Base-by-base conservation (phyloP, 2,888 invertebrate species). In the Ornithoptera alexandrae region DNA sequence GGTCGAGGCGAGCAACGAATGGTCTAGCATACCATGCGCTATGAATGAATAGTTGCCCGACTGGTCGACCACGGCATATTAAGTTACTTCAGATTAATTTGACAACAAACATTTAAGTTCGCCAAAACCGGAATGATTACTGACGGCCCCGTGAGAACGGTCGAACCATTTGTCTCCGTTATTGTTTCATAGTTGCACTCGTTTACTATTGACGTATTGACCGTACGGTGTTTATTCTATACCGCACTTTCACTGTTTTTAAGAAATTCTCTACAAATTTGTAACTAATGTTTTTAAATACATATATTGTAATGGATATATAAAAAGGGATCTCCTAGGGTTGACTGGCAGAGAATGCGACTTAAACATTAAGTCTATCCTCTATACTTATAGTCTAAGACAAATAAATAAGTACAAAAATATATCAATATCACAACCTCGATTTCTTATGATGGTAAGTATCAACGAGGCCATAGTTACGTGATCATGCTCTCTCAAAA, bases 11-110 rank as follows among this genome's bases (percentile, higher is more conserved):
- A 86, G 83, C 87, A 88, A 88, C 89, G 86, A 86, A 87, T 84
- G 82, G 83, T 88, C 91, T 92, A 91, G 89, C 90, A 90, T 91
- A 90, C 91, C 90, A 81, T 82, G 83, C 83, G 84, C 88, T 89
- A 92, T 92, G 91, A 92, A 92, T 92, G 92, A 92, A 92, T 90
- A 90, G 91, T 87, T 79, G 86, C 84, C 79, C 81, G 84, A 92
- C 92, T 84, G 87, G 91, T 90, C 84, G 81, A 78, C 81, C 79
- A 79, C 79, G 85, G 87, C 88, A 90, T 88, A 88, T 88, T 88
- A 86, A 89, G 85, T 84, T 79, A 86, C 86, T 87, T 85, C 84
- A 89, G 90, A 90, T 91, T 89, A 90, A 92, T 91, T 92, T 92
- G 91, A 91, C 91, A 91, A 92, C 91, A 92, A 91, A 90, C 88